Percentiles rank a stretch among this genome's conserved stretches.
Evolutionary conservation across 2,797 vertebrate species (phyloP).

Genomic region (Urocyon cinereoargenteus): DNA sequence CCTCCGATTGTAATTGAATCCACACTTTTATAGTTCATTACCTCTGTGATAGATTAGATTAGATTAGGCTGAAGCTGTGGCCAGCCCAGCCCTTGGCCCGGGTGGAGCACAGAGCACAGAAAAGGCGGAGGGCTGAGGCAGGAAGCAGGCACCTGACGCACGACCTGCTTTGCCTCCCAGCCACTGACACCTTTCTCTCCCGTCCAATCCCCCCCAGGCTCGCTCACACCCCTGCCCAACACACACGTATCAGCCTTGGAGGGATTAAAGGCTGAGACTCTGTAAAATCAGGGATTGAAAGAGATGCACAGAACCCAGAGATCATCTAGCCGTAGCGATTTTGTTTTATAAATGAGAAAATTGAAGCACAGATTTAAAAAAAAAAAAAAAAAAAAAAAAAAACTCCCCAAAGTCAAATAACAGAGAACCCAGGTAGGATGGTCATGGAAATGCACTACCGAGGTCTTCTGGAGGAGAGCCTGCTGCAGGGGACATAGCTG

Average conservation of each 20-base stretch:
- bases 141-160: slow-evolving; percentile 16
- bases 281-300: slow-evolving; percentile 38
- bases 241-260: neutral
- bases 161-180: slow-evolving; percentile 34
- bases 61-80: slow-evolving; percentile 73
- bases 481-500: neutral
- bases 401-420: neutral
- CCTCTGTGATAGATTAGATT: slow-evolving; percentile 87
- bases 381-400: neutral
- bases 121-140: neutral
- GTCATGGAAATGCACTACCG: neutral
- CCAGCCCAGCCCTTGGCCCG: neutral
- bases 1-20: slow-evolving; percentile 87
- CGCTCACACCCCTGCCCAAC: neutral
- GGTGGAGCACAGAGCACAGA: slow-evolving; percentile 47
- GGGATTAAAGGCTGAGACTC: neutral
- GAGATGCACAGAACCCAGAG: neutral
- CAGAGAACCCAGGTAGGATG: neutral
- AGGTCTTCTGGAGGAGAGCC: slow-evolving; percentile 6
- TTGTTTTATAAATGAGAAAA: slow-evolving; percentile 42
- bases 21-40: slow-evolving; percentile 89
- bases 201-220: neutral
- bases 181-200: neutral
- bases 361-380: neutral
- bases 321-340: neutral